A percentile compares a stretch with the other conserved stretches of the same genome.
Evolutionary conservation across 2,888 invertebrate species (phyloP).

Genomic region (Selenia dentaria): DNA sequence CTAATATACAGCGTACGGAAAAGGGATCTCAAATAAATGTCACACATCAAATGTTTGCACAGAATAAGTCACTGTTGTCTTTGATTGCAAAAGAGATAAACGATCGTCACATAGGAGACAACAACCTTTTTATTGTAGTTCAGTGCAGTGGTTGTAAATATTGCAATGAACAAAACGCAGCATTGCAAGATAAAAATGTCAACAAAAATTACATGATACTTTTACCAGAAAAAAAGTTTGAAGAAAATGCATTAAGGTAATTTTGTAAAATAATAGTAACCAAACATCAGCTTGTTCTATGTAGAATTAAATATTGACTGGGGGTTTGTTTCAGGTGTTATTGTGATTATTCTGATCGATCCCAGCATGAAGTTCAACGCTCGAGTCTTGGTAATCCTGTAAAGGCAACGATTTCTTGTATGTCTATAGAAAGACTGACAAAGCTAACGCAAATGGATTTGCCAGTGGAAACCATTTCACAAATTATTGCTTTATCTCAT

Average conservation of each 20-base stretch:
- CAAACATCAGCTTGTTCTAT: too few relatives aligned
- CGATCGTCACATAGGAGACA: slow-evolving; percentile 20
- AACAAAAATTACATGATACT: slow-evolving; percentile 40
- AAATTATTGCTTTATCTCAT: slow-evolving; percentile 4
- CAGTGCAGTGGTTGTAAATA: slow-evolving; percentile 42
- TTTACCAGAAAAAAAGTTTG: slow-evolving; percentile 27
- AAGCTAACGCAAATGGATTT: slow-evolving; percentile 3
- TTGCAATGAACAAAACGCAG: slow-evolving; percentile 13
- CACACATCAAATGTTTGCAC: slow-evolving; percentile 30
- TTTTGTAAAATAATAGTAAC: not conserved
- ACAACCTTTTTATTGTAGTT: slow-evolving; percentile 38
- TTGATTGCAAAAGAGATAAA: slow-evolving; percentile 26
- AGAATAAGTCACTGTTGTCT: slow-evolving; percentile 38
- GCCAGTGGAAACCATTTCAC: slow-evolving; percentile 1
- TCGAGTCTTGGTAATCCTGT: slow-evolving; percentile 18
- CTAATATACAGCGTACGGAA: slow-evolving; percentile 24
- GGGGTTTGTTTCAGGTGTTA: slow-evolving; percentile 12
- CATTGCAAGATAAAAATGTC: slow-evolving; percentile 16
- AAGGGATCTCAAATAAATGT: slow-evolving; percentile 46
- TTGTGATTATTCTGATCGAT: slow-evolving; percentile 23
- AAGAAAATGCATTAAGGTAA: slow-evolving; percentile 20
- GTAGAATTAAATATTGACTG: too few relatives aligned
- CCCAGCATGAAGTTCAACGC: slow-evolving; percentile 1
- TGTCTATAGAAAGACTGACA: slow-evolving; percentile 18
- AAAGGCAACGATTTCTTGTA: slow-evolving; percentile 22